phyloP scores from a whole-genome alignment of 2,888 invertebrate species.

The Drosophila demipolita region DNA sequence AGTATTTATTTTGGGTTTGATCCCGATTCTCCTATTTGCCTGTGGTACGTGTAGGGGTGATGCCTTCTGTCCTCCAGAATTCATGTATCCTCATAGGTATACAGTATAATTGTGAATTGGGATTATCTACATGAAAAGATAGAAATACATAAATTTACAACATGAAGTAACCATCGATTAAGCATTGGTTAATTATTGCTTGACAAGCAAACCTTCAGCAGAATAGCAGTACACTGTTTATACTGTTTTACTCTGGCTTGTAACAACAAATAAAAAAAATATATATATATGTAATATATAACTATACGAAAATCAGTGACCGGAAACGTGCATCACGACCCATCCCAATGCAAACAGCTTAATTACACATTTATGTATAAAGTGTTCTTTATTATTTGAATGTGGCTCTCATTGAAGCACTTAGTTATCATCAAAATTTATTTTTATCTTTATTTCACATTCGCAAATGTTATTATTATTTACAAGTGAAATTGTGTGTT shows the following conservation, averaged over 20 bases:
- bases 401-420: background rate
- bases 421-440: background rate
- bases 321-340: conserved; percentile 34
- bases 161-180: background rate
- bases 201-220: background rate
- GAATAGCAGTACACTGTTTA: background rate
- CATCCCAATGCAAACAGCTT: conserved; percentile 3
- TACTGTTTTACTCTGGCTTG: background rate
- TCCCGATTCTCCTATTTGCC: conserved; percentile 11
- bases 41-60: conserved; percentile 1
- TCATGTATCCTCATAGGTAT: conserved; percentile 35
- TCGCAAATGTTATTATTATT: background rate
- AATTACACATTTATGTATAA: background rate
- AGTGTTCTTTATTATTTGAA: background rate
- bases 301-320: conserved; percentile 18
- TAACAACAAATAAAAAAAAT: background rate
- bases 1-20: conserved; percentile 26
- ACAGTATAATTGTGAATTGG: conserved; percentile 23
- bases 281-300: conserved; percentile 2
- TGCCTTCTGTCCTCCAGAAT: conserved; percentile 29
- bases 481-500: background rate
- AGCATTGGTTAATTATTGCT: background rate
- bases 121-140: conserved; percentile 35
- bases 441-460: background rate
- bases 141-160: background rate